Evolutionary conservation across 2,113 vertebrate species (phyloP), one percentile per base, ranked within the genome.

Genomic region (Campylomormyrus numenius): DNA sequence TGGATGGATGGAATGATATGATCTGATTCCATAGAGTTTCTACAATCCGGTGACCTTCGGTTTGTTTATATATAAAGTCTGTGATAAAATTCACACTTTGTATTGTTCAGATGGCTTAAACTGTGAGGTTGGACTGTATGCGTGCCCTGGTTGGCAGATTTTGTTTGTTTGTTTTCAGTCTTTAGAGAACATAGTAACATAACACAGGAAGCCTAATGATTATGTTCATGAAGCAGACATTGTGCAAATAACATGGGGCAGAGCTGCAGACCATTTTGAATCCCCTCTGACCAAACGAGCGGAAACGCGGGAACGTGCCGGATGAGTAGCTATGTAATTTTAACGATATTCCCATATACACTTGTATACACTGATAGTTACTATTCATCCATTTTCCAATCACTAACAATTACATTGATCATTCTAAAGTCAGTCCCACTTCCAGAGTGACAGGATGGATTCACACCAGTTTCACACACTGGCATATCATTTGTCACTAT

Each of bases 361-460:
- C 90, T 46, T 56, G 45, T 53, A 89, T n/a, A 90, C 91, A 90
- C 77, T 80, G 13, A 80, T 77, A 77, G 74, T 80, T 42, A 80
- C 35, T 42, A 42, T 80, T 42, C 35, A 80, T 19, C 5, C 31
- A 80, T 80, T 42, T 39, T 80, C 31, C 31, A 80, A 45, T 10
- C 83, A 85, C 15, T 83, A 15, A 27, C 21, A n/a, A 62, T n/a
- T n/a, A n/a, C 56, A 62, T n/a, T n/a, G 56, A 62, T 31, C n/a
- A 35, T 27, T 35, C 66, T 27, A 74, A 15, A 13, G 9, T 31
- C 66, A 74, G n/a, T 35, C 8, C 19, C 42, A 39, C 35, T 83
- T 83, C 15, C 77, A 83, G 77, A 39, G 39, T 83, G 42, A 45
- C 39, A 85, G 83, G 39, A 39, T 11, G 83, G 83, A 48, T 45